Conservation (phyloP, 2,797 vertebrate species). For the Rachycentron canadum region DNA sequence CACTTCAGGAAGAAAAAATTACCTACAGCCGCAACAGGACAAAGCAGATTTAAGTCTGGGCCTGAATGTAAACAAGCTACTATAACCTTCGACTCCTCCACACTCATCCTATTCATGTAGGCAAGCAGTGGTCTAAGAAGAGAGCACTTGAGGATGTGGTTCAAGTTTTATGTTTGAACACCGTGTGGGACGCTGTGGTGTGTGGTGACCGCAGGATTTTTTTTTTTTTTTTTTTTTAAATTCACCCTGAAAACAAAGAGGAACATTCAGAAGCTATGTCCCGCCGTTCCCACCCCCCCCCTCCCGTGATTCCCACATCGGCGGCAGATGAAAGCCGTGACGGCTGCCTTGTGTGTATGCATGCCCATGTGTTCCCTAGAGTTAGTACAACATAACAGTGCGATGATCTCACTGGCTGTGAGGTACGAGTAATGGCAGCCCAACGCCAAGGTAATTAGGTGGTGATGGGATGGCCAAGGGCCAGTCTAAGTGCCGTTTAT, state of each 20-base stretch:
- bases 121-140: constrained; percentile 8
- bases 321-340: constrained; percentile 39
- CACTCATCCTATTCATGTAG: constrained; percentile 27
- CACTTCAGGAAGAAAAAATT: constrained; percentile 47
- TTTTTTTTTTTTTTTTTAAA: not conserved
- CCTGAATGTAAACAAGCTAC: constrained; percentile 59
- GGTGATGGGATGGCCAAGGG: constrained; percentile 61
- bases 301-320: constrained; percentile 33
- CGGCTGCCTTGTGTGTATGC: constrained; percentile 2
- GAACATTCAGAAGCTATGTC: constrained; percentile 31
- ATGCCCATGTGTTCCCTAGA: not conserved
- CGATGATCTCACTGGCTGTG: constrained; percentile 28
- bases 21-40: constrained; percentile 32
- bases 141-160: constrained; percentile 15
- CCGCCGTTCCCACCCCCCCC: constrained; percentile 25
- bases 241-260: constrained; percentile 22
- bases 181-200: not conserved
- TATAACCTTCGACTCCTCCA: constrained; percentile 43
- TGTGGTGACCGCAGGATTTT: not conserved
- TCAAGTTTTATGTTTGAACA: constrained; percentile 30
- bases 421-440: constrained; percentile 54
- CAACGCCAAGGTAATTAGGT: constrained; percentile 58
- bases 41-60: constrained; percentile 35
- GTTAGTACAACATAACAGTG: constrained; percentile 40
- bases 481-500: constrained; percentile 65